Evolutionary conservation across 2,113 vertebrate genomes (phyloP), one percentile per base, ranked within the genome.

Genomic region (Rhinichthys klamathensis): DNA sequence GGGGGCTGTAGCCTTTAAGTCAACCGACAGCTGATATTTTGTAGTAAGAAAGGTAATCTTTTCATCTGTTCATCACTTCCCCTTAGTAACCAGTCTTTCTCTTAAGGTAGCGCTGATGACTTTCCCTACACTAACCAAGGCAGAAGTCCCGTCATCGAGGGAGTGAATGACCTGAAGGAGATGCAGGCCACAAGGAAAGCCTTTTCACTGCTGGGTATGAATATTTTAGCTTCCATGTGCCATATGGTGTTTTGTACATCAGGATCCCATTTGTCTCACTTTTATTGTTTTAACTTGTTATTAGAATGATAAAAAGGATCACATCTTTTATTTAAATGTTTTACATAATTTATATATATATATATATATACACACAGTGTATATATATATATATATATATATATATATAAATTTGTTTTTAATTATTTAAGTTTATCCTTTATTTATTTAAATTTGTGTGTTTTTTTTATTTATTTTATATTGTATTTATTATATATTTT

Each of bases 81-180:
- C 27, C 38, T 73, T 21, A 63, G 38, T 86, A 80, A 84, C 32
- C 41, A 25, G 41, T 78, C 35, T 90, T 10, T 77, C 10, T 88
- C 35, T 85, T 25, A 83, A 99, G 98, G 95, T 80, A 93, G 93
- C 75, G 95, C 97, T 51, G 92, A 95, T 87, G 94, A 92, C 88
- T 99, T 99, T 88, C 94, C 95, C 89, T 99, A 93, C 54, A 98
- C 97, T 0, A 98, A 96, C 84, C 97, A 99, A 92, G 98, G 98
- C 82, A 94, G 94, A 84, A 98, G 93, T 88, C 95, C 95, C 2
- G 89, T 95, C 80, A 98, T 99, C 82, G 95, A 96, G 30, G 97
- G 96, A 58, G 94, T 99, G 2, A 95, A 98, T 87, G 98, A 99
- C 84, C 94, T 95, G 2, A 96, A 94, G 91, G 97, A 99, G 63